Percentiles rank a stretch among this genome's conserved stretches.
These are phyloP conservation scores for Eumacrocentrus americanus DNA, from an alignment of 2,888 invertebrate genomes.

Conservation along the genomic window DNA sequence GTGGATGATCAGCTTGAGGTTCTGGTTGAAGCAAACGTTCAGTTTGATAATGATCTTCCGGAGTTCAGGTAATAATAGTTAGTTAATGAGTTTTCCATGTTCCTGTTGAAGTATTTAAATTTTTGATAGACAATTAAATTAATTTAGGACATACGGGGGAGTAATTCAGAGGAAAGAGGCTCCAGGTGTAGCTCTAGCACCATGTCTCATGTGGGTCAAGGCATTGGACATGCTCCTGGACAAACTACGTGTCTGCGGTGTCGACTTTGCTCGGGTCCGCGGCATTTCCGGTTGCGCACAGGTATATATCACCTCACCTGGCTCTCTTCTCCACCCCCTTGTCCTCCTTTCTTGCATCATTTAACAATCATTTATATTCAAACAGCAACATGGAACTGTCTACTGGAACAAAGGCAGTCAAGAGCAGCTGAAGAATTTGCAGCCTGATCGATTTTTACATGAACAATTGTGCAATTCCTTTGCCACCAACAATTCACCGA, in stretches of 20 bases:
- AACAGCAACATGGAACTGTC: slow-evolving; percentile 95
- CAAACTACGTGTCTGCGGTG: slow-evolving; percentile 78
- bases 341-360: slow-evolving; percentile 11
- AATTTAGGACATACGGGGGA: slow-evolving; percentile 71
- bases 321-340: neutral
- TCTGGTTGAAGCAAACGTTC: slow-evolving; percentile 80
- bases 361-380: slow-evolving; percentile 12
- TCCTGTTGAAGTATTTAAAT: neutral
- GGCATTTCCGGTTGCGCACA: slow-evolving; percentile 92
- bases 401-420: slow-evolving; percentile 88
- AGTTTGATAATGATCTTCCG: slow-evolving; percentile 91
- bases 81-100: neutral
- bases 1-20: slow-evolving; percentile 76
- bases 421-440: slow-evolving; percentile 68
- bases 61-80: slow-evolving; percentile 77
- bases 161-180: slow-evolving; percentile 65
- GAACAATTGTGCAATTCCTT: slow-evolving; percentile 83
- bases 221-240: slow-evolving; percentile 91
- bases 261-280: slow-evolving; percentile 81
- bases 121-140: too few relatives aligned
- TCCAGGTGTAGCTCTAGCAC: slow-evolving; percentile 72
- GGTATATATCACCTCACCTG: slow-evolving; percentile 63
- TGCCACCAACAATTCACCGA: slow-evolving; percentile 80
- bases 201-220: slow-evolving; percentile 94
- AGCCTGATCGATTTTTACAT: slow-evolving; percentile 79